phyloP scores from a whole-genome alignment of 2,113 vertebrate species.

The Stegastes partitus region DNA sequence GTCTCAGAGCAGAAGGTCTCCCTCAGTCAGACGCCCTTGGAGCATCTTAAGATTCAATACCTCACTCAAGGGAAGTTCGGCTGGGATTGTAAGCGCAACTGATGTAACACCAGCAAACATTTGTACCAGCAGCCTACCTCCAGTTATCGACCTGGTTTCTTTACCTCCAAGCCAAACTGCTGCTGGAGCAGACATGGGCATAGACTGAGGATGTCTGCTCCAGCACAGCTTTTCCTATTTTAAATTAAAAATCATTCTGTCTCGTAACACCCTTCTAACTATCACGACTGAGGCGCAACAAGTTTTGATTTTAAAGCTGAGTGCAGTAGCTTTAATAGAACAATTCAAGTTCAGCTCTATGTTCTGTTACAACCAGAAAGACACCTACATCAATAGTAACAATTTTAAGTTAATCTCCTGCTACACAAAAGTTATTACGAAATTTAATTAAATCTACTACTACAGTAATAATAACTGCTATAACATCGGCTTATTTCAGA shows the following conservation, averaged over 20 bases:
- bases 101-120: conserved; percentile 39
- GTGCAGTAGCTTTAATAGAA: too few species aligned
- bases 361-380: too few species aligned
- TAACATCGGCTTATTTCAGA: too few species aligned
- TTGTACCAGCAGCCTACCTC: conserved; percentile 27
- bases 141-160: conserved; percentile 25
- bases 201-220: not conserved
- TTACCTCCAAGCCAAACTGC: not conserved
- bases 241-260: not conserved
- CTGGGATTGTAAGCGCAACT: not conserved
- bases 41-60: conserved; percentile 24
- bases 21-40: not conserved
- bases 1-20: not conserved
- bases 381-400: too few species aligned
- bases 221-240: not conserved
- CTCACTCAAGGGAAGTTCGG: conserved; percentile 28
- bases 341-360: too few species aligned
- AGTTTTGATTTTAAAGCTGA: too few species aligned
- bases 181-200: not conserved
- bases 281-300: too few species aligned
- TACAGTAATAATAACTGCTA: too few species aligned
- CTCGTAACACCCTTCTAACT: not conserved
- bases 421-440: too few species aligned
- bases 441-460: too few species aligned
- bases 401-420: too few species aligned